A percentile compares a stretch with the other conserved stretches of the same genome.
These are phyloP conservation scores for Furnarius figulus DNA, from an alignment of 2,113 vertebrate genomes.

Conservation along the genomic window DNA sequence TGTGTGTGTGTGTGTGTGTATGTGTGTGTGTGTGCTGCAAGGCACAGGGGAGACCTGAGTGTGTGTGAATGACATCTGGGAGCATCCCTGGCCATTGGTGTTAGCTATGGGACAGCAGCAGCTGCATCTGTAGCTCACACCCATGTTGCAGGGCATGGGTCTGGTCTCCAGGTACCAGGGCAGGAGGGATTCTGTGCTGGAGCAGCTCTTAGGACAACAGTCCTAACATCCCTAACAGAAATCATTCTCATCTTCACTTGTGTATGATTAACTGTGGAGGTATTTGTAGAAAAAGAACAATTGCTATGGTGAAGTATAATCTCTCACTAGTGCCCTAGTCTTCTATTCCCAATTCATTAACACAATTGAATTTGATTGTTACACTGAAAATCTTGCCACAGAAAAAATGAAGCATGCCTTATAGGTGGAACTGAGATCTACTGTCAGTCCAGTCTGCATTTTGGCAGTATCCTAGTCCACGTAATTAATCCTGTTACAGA, in stretches of 20 bases:
- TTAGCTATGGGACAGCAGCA: background rate
- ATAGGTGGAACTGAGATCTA: background rate
- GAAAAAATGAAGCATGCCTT: background rate
- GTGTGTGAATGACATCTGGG: background rate
- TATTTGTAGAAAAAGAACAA: background rate
- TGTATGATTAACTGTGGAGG: background rate
- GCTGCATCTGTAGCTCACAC: background rate
- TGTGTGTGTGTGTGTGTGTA: background rate
- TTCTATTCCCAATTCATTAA: background rate
- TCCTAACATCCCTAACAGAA: background rate
- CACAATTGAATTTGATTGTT: background rate
- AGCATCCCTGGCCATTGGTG: background rate
- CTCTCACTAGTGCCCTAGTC: background rate
- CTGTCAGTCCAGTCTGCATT: background rate
- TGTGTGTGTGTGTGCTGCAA: background rate
- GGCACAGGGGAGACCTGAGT: background rate
- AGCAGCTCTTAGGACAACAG: background rate
- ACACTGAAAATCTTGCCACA: background rate
- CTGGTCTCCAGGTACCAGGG: background rate
- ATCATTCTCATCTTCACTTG: background rate
- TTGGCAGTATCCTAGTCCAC: background rate
- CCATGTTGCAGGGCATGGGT: accelerated
- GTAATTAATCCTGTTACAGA: background rate
- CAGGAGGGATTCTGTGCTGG: background rate
- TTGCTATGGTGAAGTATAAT: background rate